Percentiles rank a stretch among this genome's conserved stretches.
These are phyloP conservation scores for Sylvilagus bachmani DNA, from an alignment of 2,113 vertebrate species.

Conservation along the genomic window DNA sequence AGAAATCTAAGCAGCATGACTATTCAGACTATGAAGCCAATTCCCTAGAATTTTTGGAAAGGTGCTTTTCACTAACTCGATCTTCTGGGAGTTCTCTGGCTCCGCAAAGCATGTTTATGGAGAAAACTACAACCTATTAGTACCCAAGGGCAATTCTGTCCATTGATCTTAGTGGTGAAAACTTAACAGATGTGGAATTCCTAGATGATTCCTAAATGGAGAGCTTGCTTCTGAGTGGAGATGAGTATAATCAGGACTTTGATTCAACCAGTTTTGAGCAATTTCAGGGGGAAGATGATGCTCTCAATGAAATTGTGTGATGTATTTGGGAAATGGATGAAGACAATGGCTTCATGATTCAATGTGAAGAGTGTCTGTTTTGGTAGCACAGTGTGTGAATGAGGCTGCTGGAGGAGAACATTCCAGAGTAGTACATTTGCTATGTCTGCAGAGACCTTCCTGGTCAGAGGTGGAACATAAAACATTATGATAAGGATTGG, in stretches of 20 bases:
- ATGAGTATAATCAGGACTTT: constrained; percentile 93
- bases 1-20: constrained; percentile 73
- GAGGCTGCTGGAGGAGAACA: constrained; percentile 94
- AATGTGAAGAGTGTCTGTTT: constrained; percentile 96
- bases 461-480: constrained; percentile 94
- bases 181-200: constrained; percentile 93
- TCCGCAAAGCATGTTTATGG: constrained; percentile 87
- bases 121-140: constrained; percentile 90
- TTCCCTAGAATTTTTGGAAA: constrained; percentile 91
- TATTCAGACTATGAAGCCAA: constrained; percentile 92
- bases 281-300: constrained; percentile 93
- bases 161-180: constrained; percentile 95
- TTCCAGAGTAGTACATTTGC: constrained; percentile 95
- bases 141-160: constrained; percentile 93
- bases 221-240: constrained; percentile 93
- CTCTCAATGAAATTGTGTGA: constrained; percentile 93
- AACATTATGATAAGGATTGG: constrained; percentile 95
- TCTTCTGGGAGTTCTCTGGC: constrained; percentile 89
- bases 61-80: constrained; percentile 88
- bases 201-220: constrained; percentile 95
- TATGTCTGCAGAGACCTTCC: constrained; percentile 94
- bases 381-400: constrained; percentile 96
- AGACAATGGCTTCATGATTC: constrained; percentile 97
- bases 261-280: constrained; percentile 93
- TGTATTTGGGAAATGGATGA: constrained; percentile 95